phyloP scores from a whole-genome alignment of 2,888 invertebrate genomes.

The Caenorhabditis uteleia region DNA sequence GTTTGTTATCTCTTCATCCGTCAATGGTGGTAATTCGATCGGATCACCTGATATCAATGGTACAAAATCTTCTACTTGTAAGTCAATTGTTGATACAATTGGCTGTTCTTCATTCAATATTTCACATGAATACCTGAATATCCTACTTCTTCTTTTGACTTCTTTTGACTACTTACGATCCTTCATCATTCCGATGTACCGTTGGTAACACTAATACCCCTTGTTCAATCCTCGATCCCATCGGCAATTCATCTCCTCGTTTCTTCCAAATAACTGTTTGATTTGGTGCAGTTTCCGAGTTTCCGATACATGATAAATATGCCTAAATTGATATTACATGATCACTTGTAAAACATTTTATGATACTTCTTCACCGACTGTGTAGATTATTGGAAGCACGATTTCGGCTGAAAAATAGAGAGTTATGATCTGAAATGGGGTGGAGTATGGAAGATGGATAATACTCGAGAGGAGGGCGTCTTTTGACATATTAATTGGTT shows the following conservation, averaged over 20 bases:
- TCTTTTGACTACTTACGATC: constrained; percentile 30
- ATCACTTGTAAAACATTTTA: not conserved
- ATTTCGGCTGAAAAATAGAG: constrained; percentile 15
- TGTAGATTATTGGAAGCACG: constrained; percentile 27
- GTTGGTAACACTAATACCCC: constrained; percentile 46
- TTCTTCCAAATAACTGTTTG: constrained; percentile 21
- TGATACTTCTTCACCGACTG: constrained; percentile 21
- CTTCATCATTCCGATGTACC: constrained; percentile 41
- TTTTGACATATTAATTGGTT: no score
- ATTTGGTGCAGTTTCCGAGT: constrained; percentile 7
- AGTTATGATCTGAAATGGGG: not conserved
- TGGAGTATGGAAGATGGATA: no score
- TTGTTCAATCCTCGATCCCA: constrained; percentile 28
- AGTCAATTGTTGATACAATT: constrained; percentile 37
- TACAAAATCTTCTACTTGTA: constrained; percentile 61
- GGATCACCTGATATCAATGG: constrained; percentile 56
- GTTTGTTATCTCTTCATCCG: constrained; percentile 48
- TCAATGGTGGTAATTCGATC: constrained; percentile 57
- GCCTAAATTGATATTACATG: constrained; percentile 18
- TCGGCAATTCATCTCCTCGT: constrained; percentile 32
- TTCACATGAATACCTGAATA: constrained; percentile 41
- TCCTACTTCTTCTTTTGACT: not conserved
- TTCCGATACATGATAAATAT: constrained; percentile 21
- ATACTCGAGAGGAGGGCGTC: no score
- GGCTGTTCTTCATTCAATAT: constrained; percentile 34